phyloP scores from a whole-genome alignment of 92 coral and sea anemone genomes.

The Palythoa heliodiscus region DNA sequence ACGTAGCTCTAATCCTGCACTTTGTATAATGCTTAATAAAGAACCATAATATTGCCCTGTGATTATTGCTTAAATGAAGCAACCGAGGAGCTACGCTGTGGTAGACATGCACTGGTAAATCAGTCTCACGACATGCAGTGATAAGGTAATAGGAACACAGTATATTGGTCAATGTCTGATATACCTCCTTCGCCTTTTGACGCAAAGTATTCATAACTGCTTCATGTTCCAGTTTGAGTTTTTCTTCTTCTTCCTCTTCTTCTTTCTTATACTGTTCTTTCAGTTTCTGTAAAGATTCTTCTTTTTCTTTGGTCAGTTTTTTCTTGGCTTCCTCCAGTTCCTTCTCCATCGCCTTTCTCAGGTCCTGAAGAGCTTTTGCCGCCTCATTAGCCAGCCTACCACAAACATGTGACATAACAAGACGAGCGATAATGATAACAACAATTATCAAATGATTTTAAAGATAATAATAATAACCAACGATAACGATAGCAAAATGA shows the following conservation, averaged over 20 bases:
- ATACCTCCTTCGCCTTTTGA: slow-evolving; percentile 71
- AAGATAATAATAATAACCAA: neutral
- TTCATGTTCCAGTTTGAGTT: slow-evolving; percentile 74
- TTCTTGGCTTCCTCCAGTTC: slow-evolving; percentile 78
- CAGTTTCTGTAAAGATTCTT: slow-evolving; percentile 66
- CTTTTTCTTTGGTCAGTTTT: slow-evolving; percentile 79
- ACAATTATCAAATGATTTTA: neutral
- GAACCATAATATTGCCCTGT: neutral
- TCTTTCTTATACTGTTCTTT: slow-evolving; percentile 64
- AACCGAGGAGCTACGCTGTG: too few relatives aligned
- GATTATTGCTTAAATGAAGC: too few relatives aligned
- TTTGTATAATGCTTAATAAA: neutral
- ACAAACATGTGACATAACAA: neutral
- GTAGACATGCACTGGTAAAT: too few relatives aligned
- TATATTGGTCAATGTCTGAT: neutral
- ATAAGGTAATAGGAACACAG: too few relatives aligned
- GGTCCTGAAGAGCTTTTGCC: slow-evolving; percentile 70
- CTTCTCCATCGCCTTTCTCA: slow-evolving; percentile 83
- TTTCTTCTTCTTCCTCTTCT: slow-evolving; percentile 84
- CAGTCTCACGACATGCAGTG: too few relatives aligned
- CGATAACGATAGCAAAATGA: too few relatives aligned
- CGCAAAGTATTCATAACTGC: slow-evolving; percentile 89
- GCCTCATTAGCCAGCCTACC: slow-evolving; percentile 79
- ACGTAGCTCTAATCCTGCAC: neutral
- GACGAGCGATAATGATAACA: neutral